Evolutionary conservation across 2,888 invertebrate species (phyloP).

Genomic region (Byasa hedistus): DNA sequence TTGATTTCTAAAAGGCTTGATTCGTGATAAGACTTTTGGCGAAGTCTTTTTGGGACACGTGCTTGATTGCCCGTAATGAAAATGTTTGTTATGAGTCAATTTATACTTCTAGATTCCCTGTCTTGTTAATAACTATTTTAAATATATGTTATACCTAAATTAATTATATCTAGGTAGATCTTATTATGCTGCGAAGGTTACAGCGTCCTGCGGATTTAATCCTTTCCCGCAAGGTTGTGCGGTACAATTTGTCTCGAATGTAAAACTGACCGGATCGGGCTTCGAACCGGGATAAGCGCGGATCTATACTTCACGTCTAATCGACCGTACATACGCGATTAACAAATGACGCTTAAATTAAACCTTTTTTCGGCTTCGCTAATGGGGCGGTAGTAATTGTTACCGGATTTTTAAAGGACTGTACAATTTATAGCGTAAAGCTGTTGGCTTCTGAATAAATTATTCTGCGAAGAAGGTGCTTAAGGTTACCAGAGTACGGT

Average conservation of each 20-base stretch:
- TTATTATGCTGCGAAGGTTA: background rate
- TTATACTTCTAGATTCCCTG: no score
- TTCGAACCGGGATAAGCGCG: constrained; percentile 37
- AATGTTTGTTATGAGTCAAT: no score
- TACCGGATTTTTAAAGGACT: constrained; percentile 61
- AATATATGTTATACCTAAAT: no score
- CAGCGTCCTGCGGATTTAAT: background rate
- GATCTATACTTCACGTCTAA: constrained; percentile 49
- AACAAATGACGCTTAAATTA: constrained; percentile 75
- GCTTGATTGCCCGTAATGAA: no score
- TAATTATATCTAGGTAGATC: background rate
- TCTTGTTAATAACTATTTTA: no score
- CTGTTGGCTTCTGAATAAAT: constrained; percentile 57
- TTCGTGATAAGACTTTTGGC: no score
- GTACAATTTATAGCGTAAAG: constrained; percentile 57
- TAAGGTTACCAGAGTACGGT: constrained; percentile 11
- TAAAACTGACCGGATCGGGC: constrained; percentile 19
- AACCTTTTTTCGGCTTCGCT: constrained; percentile 77
- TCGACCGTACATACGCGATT: constrained; percentile 67
- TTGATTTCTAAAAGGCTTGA: no score
- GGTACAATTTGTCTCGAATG: constrained; percentile 28
- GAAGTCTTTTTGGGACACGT: no score
- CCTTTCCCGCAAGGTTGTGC: constrained; percentile 5
- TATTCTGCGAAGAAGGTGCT: constrained; percentile 37
- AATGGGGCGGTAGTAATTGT: constrained; percentile 71